These are phyloP conservation scores for Ptilodon capucinus DNA, from an alignment of 2,888 invertebrate genomes.

Conservation along the genomic window DNA sequence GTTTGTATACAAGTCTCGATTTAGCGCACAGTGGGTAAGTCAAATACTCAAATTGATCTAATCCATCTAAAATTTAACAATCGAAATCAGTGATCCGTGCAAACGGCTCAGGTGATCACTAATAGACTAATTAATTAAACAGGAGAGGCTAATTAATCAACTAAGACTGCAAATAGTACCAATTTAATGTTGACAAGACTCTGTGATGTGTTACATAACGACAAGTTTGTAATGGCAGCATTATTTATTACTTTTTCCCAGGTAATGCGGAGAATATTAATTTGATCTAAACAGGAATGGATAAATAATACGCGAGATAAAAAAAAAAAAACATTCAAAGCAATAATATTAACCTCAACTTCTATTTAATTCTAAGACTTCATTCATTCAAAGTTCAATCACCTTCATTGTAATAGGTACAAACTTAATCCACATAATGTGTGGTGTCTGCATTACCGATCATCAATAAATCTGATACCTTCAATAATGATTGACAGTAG, in stretches of 20 bases:
- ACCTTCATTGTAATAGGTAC: no score
- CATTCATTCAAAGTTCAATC: neutral
- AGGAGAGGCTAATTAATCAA: neutral
- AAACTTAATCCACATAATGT: neutral
- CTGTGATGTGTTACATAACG: neutral
- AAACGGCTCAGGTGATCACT: neutral
- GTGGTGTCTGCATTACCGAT: conserved; percentile 26
- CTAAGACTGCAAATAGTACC: neutral
- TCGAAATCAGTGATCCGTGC: neutral
- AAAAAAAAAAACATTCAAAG: no score
- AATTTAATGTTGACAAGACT: neutral
- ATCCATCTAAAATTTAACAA: neutral
- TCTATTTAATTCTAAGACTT: no score
- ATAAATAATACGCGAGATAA: no score
- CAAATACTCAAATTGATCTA: neutral
- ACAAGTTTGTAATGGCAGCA: no score
- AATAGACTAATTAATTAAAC: neutral
- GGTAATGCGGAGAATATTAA: no score
- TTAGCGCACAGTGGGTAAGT: no score
- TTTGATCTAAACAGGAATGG: no score
- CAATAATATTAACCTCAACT: no score
- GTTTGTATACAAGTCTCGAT: no score
- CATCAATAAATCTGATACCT: conserved; percentile 40
- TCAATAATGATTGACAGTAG: conserved; percentile 43
- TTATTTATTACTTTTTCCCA: no score